Percentiles rank a stretch among this genome's conserved stretches.
These are phyloP conservation scores for Axis porcinus DNA, from an alignment of 2,113 vertebrate genomes.

Conservation along the genomic window DNA sequence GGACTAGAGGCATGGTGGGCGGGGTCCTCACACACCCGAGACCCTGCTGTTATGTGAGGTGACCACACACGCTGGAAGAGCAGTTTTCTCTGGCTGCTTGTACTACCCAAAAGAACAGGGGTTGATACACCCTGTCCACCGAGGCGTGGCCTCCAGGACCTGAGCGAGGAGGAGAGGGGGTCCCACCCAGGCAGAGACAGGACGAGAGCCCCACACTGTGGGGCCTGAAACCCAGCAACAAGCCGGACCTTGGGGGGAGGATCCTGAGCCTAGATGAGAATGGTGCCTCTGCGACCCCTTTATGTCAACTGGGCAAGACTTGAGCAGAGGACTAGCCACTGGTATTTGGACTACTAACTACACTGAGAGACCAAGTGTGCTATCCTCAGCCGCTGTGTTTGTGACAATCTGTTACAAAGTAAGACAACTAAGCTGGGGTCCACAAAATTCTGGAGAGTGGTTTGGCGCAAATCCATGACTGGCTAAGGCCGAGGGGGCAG, in stretches of 20 bases:
- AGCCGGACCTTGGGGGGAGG: too few relatives aligned
- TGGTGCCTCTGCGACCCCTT: rapidly evolving
- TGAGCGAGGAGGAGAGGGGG: background rate
- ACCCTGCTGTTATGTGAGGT: rapidly evolving
- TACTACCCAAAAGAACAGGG: background rate
- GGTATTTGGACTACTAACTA: rapidly evolving
- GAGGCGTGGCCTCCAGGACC: background rate
- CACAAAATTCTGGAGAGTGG: background rate
- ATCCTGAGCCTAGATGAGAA: background rate
- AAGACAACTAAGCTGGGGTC: background rate
- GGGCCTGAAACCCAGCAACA: background rate
- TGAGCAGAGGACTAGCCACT: background rate
- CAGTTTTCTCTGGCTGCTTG: rapidly evolving
- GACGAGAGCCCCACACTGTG: background rate
- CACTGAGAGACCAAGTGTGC: rapidly evolving
- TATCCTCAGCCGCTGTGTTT: rapidly evolving
- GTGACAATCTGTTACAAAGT: rapidly evolving
- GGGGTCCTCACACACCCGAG: too few relatives aligned
- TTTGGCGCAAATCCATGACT: background rate
- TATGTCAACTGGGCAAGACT: background rate
- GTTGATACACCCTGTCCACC: too few relatives aligned
- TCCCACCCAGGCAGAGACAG: background rate
- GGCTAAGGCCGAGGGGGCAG: background rate
- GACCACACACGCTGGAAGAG: background rate
- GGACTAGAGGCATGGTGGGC: background rate